Conservation (phyloP, 2,113 vertebrate genomes). For the Asarcornis scutulata region DNA sequence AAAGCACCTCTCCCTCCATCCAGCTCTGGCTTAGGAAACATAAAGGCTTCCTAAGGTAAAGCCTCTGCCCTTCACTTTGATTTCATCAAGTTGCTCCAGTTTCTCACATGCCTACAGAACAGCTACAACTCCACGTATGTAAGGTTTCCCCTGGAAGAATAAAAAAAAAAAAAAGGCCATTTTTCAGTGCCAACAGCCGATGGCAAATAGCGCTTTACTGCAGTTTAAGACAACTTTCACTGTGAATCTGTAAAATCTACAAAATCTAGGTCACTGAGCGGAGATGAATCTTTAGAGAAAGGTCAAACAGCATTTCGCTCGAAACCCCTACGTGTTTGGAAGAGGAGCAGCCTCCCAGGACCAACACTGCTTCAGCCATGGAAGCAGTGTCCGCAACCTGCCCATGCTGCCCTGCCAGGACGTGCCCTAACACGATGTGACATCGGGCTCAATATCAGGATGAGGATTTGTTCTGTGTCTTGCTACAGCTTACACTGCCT, state of each 20-base stretch:
- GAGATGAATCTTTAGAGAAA: neutral
- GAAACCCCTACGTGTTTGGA: neutral
- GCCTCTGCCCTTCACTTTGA: neutral
- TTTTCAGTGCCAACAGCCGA: neutral
- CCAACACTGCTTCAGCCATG: rapidly evolving
- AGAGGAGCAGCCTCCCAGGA: neutral
- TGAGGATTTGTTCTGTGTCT: neutral
- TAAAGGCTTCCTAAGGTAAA: neutral
- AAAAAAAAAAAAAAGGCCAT: neutral
- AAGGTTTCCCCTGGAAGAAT: neutral
- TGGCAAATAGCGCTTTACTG: neutral
- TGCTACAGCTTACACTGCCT: rapidly evolving
- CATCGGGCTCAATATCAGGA: neutral
- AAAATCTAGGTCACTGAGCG: neutral
- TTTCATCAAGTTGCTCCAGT: neutral
- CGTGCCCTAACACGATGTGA: neutral
- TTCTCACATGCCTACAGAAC: neutral
- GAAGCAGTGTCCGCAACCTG: neutral
- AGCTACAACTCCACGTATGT: neutral
- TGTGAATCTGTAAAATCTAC: neutral
- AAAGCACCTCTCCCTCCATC: neutral
- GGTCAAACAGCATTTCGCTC: neutral
- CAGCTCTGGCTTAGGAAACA: neutral
- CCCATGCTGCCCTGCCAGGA: neutral
- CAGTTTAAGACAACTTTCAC: neutral